phyloP scores from a whole-genome alignment of 2,113 vertebrate genomes.

The Gallinago jamesoni region DNA sequence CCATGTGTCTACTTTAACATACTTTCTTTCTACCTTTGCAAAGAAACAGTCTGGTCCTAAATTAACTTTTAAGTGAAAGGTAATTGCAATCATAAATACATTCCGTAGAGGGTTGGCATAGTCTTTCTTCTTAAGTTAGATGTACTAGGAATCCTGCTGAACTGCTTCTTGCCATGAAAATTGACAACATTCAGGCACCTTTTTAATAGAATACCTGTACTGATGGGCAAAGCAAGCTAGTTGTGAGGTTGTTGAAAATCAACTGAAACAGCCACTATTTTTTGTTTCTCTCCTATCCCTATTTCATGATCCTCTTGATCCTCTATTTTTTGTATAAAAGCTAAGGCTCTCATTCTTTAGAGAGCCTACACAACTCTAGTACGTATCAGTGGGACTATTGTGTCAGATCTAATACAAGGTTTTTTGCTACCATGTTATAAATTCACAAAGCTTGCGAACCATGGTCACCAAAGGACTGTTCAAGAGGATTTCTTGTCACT shows the following conservation, averaged over 20 bases:
- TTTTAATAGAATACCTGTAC: not conserved
- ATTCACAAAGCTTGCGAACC: not conserved
- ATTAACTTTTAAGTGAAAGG: not conserved
- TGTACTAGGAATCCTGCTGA: not conserved
- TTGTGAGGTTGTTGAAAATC: not conserved
- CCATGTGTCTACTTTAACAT: not conserved
- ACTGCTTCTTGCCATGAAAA: not conserved
- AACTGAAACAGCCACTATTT: not conserved
- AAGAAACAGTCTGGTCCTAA: not conserved
- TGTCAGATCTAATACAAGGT: not conserved
- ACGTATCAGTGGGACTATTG: fast-evolving
- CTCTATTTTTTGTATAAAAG: not conserved
- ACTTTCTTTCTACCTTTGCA: not conserved
- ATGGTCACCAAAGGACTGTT: not conserved
- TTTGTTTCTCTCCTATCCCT: not conserved
- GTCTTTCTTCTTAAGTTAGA: not conserved
- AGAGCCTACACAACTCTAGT: not conserved
- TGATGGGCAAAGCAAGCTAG: not conserved
- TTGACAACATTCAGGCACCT: not conserved
- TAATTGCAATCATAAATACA: not conserved
- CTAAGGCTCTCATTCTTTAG: not conserved
- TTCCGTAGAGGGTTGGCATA: not conserved
- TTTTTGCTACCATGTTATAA: not conserved
- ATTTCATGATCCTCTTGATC: not conserved
- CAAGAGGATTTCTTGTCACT: not conserved